phyloP scores from a whole-genome alignment of 2,113 vertebrate species.

The Aldabrachelys gigantea region DNA sequence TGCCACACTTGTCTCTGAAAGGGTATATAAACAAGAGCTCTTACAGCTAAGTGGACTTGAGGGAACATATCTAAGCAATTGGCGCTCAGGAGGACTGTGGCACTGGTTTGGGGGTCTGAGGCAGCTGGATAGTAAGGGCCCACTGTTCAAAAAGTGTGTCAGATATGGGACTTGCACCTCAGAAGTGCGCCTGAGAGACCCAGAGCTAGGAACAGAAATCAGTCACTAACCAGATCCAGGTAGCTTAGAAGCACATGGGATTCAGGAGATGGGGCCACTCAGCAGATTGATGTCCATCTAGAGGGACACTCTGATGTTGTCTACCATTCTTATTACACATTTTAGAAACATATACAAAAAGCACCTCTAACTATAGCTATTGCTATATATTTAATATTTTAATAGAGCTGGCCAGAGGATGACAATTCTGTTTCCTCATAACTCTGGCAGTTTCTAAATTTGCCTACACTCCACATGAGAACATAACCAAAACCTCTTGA shows the following conservation, averaged over 20 bases:
- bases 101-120: not conserved
- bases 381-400: not conserved
- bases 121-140: not conserved
- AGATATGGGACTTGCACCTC: not conserved
- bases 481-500: no score
- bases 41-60: not conserved
- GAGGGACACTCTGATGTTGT: not conserved
- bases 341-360: not conserved
- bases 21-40: not conserved
- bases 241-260: not conserved
- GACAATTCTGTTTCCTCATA: no score
- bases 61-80: not conserved
- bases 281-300: not conserved
- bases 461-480: no score
- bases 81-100: not conserved
- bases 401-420: not conserved
- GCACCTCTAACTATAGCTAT: not conserved
- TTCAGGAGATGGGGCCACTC: not conserved
- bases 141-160: not conserved
- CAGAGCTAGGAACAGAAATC: not conserved
- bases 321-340: not conserved
- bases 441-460: no score
- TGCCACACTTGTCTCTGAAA: not conserved
- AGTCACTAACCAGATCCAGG: not conserved
- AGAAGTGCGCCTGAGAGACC: not conserved